A percentile compares a stretch with the other conserved stretches of the same genome.
phyloP scores from a whole-genome alignment of 2,888 invertebrate species.

The Cantharis lateralis region DNA sequence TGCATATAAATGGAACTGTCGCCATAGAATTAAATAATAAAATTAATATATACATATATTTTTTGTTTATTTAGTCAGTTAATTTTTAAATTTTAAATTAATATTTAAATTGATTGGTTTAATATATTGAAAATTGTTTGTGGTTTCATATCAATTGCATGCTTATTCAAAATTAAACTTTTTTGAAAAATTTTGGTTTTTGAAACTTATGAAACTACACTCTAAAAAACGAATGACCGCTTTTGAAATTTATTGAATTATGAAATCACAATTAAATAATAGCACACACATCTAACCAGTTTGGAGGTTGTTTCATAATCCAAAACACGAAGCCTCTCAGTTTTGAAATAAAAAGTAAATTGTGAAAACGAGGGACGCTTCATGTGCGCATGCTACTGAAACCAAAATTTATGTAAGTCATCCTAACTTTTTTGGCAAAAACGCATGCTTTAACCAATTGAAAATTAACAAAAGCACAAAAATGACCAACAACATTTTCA shows the following conservation, averaged over 20 bases:
- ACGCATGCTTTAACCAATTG: conserved; percentile 14
- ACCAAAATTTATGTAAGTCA: neutral
- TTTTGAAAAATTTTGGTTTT: neutral
- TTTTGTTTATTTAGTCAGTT: too few relatives aligned
- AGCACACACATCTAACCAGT: neutral
- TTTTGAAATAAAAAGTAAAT: neutral
- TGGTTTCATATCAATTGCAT: neutral
- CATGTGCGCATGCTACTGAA: neutral
- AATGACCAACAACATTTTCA: conserved; percentile 56
- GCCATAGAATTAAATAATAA: too few relatives aligned
- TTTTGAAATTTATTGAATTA: neutral
- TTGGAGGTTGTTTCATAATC: neutral
- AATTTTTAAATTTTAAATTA: too few relatives aligned
- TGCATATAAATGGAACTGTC: too few relatives aligned
- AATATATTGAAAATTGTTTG: too few relatives aligned
- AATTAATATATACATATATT: too few relatives aligned
- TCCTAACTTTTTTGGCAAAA: neutral
- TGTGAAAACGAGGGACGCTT: neutral
- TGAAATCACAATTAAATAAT: neutral
- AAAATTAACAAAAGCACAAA: neutral
- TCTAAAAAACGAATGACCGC: neutral
- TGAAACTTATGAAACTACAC: neutral
- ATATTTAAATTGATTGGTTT: too few relatives aligned
- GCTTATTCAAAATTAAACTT: neutral
- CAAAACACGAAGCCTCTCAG: neutral